Evolutionary conservation across 1,140 invertebrate species (phyloP).

Genomic region (Papilio machaon): DNA sequence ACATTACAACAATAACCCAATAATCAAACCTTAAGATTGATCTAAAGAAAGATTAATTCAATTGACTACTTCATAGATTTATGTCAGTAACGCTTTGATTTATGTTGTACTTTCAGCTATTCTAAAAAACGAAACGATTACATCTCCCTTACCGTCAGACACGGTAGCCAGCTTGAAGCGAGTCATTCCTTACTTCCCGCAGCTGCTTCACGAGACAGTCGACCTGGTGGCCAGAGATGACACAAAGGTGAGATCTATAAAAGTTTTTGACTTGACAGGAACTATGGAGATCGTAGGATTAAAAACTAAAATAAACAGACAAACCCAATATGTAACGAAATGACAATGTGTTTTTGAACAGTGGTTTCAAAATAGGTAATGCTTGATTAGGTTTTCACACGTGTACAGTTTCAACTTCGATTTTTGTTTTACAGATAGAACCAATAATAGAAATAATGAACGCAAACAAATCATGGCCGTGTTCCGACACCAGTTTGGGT

Average conservation of each 20-base stretch:
- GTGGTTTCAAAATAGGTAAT: no score
- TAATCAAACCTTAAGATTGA: neutral
- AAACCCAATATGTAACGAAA: no score
- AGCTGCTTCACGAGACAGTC: slow-evolving; percentile 60
- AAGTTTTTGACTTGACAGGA: no score
- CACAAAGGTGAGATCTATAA: slow-evolving; percentile 57
- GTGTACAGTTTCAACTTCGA: neutral
- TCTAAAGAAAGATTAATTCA: no score
- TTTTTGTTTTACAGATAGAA: slow-evolving; percentile 57
- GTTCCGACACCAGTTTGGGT: slow-evolving; percentile 56
- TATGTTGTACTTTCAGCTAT: slow-evolving; percentile 50
- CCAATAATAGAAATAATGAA: slow-evolving; percentile 66
- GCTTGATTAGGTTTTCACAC: no score
- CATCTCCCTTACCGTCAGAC: slow-evolving; percentile 51
- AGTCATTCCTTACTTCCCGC: slow-evolving; percentile 61
- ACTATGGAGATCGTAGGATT: no score
- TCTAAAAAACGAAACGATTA: slow-evolving; percentile 43
- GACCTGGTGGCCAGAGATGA: slow-evolving; percentile 56
- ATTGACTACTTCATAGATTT: neutral
- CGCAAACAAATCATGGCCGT: slow-evolving; percentile 69
- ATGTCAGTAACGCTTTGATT: neutral
- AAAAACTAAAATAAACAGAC: no score
- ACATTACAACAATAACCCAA: slow-evolving; percentile 8
- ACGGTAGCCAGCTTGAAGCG: slow-evolving; percentile 51
- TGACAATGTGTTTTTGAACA: no score